These are phyloP conservation scores for Paedocypris micromegethes DNA, from an alignment of 2,797 vertebrate species.

Conservation along the genomic window DNA sequence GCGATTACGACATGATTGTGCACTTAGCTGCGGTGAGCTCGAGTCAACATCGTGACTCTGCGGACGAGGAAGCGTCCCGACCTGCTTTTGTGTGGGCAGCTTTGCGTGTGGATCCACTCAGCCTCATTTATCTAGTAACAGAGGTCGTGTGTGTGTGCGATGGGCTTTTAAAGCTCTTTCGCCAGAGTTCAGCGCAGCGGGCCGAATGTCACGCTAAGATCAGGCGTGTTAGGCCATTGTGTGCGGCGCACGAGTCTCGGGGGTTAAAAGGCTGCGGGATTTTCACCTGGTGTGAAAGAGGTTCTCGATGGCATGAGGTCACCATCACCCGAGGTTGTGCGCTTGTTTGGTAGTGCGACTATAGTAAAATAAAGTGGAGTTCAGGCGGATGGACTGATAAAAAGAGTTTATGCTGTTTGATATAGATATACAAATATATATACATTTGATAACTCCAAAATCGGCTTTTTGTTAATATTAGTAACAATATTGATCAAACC, in stretches of 20 bases:
- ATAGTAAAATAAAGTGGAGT: no score
- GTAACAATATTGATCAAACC: no score
- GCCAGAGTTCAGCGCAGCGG: constrained; percentile 14
- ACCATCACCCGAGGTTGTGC: background rate
- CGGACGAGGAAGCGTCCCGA: constrained; percentile 17
- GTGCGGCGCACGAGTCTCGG: background rate
- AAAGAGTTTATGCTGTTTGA: no score
- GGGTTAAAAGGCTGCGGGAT: constrained; percentile 21
- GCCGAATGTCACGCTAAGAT: constrained; percentile 34
- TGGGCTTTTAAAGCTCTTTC: constrained; percentile 33
- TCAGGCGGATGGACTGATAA: no score
- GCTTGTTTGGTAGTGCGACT: no score
- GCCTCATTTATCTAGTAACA: constrained; percentile 34
- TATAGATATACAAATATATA: no score
- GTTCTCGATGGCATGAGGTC: background rate
- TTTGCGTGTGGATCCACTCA: constrained; percentile 21
- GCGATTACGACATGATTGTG: constrained; percentile 26
- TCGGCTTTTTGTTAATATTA: no score
- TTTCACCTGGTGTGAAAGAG: background rate
- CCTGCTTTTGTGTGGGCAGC: constrained; percentile 40
- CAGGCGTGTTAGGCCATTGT: constrained; percentile 8
- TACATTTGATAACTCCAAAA: no score
- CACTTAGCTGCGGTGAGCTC: constrained; percentile 21
- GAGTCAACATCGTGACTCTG: constrained; percentile 39
- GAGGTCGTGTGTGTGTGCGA: constrained; percentile 9